Evolutionary conservation across 2,888 invertebrate genomes (phyloP).

Genomic region (Phymatocera aterrima): DNA sequence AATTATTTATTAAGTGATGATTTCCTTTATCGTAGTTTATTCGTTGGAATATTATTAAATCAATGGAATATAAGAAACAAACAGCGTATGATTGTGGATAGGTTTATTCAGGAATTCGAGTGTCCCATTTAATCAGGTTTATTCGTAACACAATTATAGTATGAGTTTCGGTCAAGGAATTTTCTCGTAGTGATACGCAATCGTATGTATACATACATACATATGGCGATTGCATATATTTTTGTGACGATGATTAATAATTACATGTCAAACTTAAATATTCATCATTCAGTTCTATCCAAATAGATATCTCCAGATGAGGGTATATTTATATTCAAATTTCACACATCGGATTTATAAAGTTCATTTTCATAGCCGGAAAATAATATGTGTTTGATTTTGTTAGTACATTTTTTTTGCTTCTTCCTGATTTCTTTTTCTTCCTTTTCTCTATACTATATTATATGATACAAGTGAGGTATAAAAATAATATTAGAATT

Average conservation of each 20-base stretch:
- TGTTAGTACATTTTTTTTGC: background rate
- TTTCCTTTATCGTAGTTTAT: no score
- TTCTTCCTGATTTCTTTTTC: background rate
- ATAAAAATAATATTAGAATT: conserved; percentile 43
- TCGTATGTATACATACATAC: background rate
- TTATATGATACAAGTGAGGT: conserved; percentile 35
- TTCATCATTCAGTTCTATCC: background rate
- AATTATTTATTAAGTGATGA: no score
- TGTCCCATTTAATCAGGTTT: background rate
- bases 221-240: background rate
- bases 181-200: background rate
- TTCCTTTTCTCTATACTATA: background rate
- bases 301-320: no score
- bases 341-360: background rate
- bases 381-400: background rate
- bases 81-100: background rate
- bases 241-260: no score
- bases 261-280: background rate
- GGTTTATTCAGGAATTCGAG: background rate
- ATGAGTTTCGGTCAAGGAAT: conserved; percentile 10
- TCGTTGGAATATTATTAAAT: no score
- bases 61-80: no score
- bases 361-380: background rate
- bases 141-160: conserved; percentile 2
- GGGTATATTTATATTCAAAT: background rate